Percentiles rank a stretch among this genome's conserved stretches.
phyloP scores from a whole-genome alignment of 1,140 invertebrate species.

The Nasonia giraulti region DNA sequence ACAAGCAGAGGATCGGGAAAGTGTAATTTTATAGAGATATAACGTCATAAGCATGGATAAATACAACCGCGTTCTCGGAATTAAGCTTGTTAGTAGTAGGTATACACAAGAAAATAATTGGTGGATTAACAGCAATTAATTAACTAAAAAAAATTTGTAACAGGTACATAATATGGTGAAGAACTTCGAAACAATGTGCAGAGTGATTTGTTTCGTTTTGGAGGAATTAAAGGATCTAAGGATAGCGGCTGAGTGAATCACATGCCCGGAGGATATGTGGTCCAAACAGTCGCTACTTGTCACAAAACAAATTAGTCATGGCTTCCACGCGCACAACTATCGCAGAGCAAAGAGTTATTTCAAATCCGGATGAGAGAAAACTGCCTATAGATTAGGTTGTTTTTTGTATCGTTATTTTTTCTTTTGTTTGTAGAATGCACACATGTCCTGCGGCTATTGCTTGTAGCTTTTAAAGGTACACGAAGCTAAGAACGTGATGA shows the following conservation, averaged over 20 bases:
- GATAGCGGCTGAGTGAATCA: slow-evolving; percentile 66
- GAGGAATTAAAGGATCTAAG: slow-evolving; percentile 57
- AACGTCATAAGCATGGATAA: slow-evolving; percentile 29
- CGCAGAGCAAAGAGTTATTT: slow-evolving; percentile 74
- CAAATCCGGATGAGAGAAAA: slow-evolving; percentile 58
- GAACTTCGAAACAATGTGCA: slow-evolving; percentile 46
- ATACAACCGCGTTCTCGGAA: slow-evolving; percentile 6
- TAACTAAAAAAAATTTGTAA: neutral
- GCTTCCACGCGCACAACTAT: slow-evolving; percentile 74
- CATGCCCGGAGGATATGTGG: slow-evolving; percentile 58
- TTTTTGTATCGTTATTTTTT: slow-evolving; percentile 1
- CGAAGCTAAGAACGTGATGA: slow-evolving; percentile 28
- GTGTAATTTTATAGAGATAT: neutral
- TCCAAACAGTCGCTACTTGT: slow-evolving; percentile 63
- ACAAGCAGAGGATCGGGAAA: slow-evolving; percentile 34
- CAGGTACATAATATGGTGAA: slow-evolving; percentile 23
- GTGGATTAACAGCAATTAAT: neutral
- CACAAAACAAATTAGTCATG: slow-evolving; percentile 62
- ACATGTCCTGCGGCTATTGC: slow-evolving; percentile 18
- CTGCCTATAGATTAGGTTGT: neutral
- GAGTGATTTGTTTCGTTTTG: slow-evolving; percentile 32
- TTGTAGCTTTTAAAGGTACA: slow-evolving; percentile 36
- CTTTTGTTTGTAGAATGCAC: slow-evolving; percentile 16
- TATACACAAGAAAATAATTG: slow-evolving; percentile 3
- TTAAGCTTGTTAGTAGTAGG: slow-evolving; percentile 42